phyloP scores from a whole-genome alignment of 2,797 vertebrate genomes.

The Phalloptychus januarius region DNA sequence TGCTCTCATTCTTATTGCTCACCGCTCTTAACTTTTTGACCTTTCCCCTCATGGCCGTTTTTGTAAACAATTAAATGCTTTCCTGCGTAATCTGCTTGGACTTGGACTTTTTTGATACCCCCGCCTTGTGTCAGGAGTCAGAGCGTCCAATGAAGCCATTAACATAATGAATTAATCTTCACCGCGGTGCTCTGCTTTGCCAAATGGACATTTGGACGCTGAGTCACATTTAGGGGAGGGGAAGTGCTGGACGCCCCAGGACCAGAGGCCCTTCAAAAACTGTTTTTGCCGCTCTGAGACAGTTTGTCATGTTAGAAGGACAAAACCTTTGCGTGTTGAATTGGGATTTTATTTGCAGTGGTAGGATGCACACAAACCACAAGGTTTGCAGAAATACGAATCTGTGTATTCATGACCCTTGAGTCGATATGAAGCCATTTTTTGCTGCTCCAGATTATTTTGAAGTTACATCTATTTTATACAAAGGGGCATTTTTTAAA shows the following conservation, averaged over 20 bases:
- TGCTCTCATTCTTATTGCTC: background rate
- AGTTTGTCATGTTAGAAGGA: background rate
- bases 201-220: constrained; percentile 46
- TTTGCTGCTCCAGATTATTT: background rate
- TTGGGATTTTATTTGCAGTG: background rate
- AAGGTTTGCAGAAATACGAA: background rate
- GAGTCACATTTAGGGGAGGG: constrained; percentile 5
- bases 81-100: constrained; percentile 7
- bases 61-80: constrained; percentile 6
- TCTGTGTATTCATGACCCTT: background rate
- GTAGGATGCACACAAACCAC: background rate
- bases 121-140: constrained; percentile 18
- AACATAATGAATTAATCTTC: constrained; percentile 55
- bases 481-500: background rate
- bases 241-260: constrained; percentile 10
- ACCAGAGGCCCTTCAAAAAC: background rate
- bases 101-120: background rate
- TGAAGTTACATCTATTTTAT: background rate
- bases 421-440: background rate
- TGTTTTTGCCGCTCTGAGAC: background rate
- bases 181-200: background rate
- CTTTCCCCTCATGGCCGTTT: background rate
- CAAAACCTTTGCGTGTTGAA: background rate
- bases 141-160: constrained; percentile 35
- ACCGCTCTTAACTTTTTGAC: background rate